These are phyloP conservation scores for Petrosia ficiformis DNA, from an alignment of 37 sponge, comb jelly and placozoan species.

Conservation along the genomic window DNA sequence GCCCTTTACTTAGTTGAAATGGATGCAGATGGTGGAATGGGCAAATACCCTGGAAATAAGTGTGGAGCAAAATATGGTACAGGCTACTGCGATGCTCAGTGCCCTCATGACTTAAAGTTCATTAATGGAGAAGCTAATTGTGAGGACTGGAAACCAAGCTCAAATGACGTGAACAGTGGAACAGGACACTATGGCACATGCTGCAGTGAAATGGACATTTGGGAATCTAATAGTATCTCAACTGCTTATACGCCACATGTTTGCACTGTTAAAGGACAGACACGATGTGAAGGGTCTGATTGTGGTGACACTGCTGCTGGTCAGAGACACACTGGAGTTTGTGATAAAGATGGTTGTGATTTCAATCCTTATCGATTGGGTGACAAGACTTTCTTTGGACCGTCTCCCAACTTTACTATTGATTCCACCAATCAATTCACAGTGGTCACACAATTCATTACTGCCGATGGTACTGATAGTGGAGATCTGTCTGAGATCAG, in stretches of 20 bases:
- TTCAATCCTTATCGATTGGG: constrained; percentile 48
- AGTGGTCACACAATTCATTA: constrained; percentile 41
- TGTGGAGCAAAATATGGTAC: constrained; percentile 42
- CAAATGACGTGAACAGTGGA: constrained; percentile 18
- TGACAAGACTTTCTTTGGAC: constrained; percentile 34
- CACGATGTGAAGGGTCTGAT: constrained; percentile 12
- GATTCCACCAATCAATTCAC: constrained; percentile 30
- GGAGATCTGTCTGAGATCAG: constrained; percentile 33
- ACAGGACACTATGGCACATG: constrained; percentile 34
- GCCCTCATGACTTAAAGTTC: constrained; percentile 42
- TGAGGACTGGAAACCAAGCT: constrained; percentile 24
- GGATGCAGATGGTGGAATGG: constrained; percentile 39
- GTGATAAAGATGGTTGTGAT: constrained; percentile 48
- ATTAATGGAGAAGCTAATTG: constrained; percentile 46
- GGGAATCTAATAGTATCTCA: constrained; percentile 33
- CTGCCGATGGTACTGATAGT: constrained; percentile 29
- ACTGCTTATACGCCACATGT: constrained; percentile 36
- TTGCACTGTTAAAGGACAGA: constrained; percentile 38
- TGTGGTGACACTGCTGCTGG: constrained; percentile 25
- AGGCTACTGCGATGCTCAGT: constrained; percentile 48
- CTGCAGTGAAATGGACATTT: constrained; percentile 40
- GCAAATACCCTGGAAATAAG: constrained; percentile 25
- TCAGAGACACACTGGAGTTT: constrained; percentile 23
- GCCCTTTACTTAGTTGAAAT: constrained; percentile 36
- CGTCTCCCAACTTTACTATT: constrained; percentile 24